Conservation (phyloP, 2,797 vertebrate species). For the Pseudochirops corinnae region DNA sequence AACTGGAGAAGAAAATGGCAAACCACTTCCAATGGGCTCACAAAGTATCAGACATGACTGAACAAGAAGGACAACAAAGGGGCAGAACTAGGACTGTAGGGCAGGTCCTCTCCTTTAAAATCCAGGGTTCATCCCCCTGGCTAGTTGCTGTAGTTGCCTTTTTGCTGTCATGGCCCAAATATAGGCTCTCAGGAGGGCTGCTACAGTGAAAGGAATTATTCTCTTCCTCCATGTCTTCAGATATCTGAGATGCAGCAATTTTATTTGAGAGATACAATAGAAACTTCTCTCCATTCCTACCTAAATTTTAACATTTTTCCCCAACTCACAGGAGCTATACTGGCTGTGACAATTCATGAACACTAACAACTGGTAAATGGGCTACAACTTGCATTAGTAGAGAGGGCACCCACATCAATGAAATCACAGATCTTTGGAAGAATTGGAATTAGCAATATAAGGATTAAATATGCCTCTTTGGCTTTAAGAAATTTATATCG, state of each 20-base stretch:
- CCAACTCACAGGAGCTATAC: background rate
- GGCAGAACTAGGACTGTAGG: background rate
- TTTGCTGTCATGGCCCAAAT: slow-evolving; percentile 10
- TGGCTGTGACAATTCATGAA: background rate
- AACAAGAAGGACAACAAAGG: background rate
- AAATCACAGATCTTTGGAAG: background rate
- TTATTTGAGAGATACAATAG: slow-evolving; percentile 31
- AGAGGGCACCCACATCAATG: background rate
- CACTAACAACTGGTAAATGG: background rate
- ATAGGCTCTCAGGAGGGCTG: background rate
- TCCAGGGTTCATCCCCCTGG: background rate
- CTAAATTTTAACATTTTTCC: background rate
- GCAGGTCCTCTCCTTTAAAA: background rate
- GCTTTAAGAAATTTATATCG: background rate
- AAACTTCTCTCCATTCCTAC: background rate
- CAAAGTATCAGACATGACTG: background rate
- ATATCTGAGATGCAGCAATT: slow-evolving; percentile 4
- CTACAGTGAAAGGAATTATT: slow-evolving; percentile 33
- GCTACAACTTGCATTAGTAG: background rate
- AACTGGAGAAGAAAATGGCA: background rate
- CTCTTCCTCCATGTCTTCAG: slow-evolving; percentile 14
- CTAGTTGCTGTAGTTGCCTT: slow-evolving; percentile 30
- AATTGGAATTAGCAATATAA: background rate
- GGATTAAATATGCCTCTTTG: background rate
- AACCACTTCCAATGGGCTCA: background rate